Evolutionary conservation across 2,888 invertebrate genomes (phyloP).

Genomic region (Globia sparganii): DNA sequence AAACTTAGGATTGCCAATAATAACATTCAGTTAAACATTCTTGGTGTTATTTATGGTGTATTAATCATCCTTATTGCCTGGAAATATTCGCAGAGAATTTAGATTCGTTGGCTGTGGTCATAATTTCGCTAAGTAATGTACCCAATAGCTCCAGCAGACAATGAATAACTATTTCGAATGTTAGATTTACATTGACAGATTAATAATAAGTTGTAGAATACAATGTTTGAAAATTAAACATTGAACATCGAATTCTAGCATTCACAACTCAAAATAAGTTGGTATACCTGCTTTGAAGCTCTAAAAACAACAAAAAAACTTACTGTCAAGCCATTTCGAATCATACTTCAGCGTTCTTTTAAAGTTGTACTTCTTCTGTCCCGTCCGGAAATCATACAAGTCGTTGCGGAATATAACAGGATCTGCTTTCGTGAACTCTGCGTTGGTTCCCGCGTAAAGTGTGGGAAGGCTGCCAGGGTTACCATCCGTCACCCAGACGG

Average conservation of each 20-base stretch:
- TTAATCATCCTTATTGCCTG: conserved; percentile 39
- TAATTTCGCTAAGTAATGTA: conserved; percentile 22
- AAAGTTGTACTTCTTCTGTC: conserved; percentile 91
- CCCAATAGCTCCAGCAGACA: conserved; percentile 34
- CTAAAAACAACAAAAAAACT: conserved; percentile 73
- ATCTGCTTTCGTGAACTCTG: conserved; percentile 93
- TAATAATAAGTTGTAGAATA: conserved; percentile 9
- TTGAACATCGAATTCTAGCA: conserved; percentile 13
- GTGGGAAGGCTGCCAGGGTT: conserved; percentile 92
- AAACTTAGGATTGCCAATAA: conserved; percentile 5
- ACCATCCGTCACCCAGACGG: conserved; percentile 93
- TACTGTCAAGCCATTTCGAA: conserved; percentile 94
- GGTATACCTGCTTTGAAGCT: neutral
- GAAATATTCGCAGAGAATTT: conserved; percentile 32
- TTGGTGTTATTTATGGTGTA: conserved; percentile 15
- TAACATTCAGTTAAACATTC: conserved; percentile 15
- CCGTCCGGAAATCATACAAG: conserved; percentile 91
- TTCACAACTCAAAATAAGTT: neutral
- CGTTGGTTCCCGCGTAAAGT: conserved; percentile 93
- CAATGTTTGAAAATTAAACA: conserved; percentile 1
- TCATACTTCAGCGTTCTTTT: conserved; percentile 93
- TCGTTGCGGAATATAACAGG: conserved; percentile 93
- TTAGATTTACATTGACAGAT: conserved; percentile 45
- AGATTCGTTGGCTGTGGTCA: conserved; percentile 5
- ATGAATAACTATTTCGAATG: conserved; percentile 49